phyloP scores from a whole-genome alignment of 2,888 invertebrate species.

The Pammene fasciana region DNA sequence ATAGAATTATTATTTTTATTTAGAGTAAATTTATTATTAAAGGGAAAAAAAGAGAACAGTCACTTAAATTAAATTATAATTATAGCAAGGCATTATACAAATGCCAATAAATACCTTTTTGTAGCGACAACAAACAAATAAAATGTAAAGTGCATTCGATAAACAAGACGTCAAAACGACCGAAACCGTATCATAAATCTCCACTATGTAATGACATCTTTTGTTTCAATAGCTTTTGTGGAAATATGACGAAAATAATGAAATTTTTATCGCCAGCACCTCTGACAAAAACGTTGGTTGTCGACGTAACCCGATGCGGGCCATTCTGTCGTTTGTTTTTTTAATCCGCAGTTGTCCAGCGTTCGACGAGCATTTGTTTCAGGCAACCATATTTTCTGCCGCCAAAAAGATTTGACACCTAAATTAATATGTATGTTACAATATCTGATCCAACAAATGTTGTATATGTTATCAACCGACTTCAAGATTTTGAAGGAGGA shows the following conservation, averaged over 20 bases:
- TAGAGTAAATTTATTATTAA: too few species aligned
- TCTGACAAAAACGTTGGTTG: conserved; percentile 53
- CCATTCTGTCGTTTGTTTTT: conserved; percentile 46
- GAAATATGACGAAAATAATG: conserved; percentile 44
- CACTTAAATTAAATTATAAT: too few species aligned
- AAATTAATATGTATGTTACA: too few species aligned
- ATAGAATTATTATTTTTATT: too few species aligned
- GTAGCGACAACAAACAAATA: background rate
- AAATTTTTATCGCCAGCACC: conserved; percentile 46
- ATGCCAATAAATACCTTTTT: too few species aligned
- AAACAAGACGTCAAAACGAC: conserved; percentile 19
- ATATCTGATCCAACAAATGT: too few species aligned
- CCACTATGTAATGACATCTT: conserved; percentile 41
- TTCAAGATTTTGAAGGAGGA: too few species aligned
- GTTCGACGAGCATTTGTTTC: background rate
- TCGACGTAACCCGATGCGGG: conserved; percentile 58
- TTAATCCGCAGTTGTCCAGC: conserved; percentile 44
- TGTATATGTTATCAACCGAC: too few species aligned
- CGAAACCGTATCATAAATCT: conserved; percentile 31
- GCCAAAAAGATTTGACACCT: too few species aligned
- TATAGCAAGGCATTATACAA: too few species aligned
- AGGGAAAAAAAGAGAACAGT: too few species aligned
- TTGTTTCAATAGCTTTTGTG: conserved; percentile 45
- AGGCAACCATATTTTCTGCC: background rate
- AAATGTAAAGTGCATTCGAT: conserved; percentile 1